These are phyloP conservation scores for Archocentrus centrarchus DNA, from an alignment of 2,113 vertebrate genomes.

Conservation along the genomic window DNA sequence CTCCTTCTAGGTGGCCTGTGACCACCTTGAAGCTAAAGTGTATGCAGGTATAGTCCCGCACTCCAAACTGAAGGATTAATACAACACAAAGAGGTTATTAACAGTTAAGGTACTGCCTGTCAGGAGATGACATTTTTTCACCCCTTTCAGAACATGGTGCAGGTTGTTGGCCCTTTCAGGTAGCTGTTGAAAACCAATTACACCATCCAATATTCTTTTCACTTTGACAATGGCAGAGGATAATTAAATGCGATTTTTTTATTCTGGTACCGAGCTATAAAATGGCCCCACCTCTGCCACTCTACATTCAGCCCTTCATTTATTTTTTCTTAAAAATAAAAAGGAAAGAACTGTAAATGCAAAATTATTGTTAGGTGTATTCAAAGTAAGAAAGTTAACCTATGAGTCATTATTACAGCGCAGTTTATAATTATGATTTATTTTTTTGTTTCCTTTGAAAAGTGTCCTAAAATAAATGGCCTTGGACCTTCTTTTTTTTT, in stretches of 20 bases:
- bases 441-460: background rate
- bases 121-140: conserved; percentile 23
- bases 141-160: background rate
- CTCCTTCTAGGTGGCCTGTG: background rate
- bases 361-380: conserved; percentile 29
- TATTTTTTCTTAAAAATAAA: conserved; percentile 26
- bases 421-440: background rate
- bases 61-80: conserved; percentile 8
- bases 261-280: conserved; percentile 41
- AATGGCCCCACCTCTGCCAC: conserved; percentile 45
- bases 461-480: conserved; percentile 10
- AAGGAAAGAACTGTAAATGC: conserved; percentile 15
- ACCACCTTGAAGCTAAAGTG: conserved; percentile 9
- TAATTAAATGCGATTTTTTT: conserved; percentile 62
- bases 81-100: background rate
- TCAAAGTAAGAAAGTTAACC: conserved; percentile 38
- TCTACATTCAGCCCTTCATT: conserved; percentile 38
- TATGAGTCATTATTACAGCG: background rate
- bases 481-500: background rate
- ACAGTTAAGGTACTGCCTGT: conserved; percentile 2
- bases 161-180: conserved; percentile 24
- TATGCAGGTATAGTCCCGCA: background rate
- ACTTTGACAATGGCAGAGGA: conserved; percentile 14
- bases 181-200: conserved; percentile 56
- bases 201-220: conserved; percentile 43